phyloP scores from a whole-genome alignment of 2,797 vertebrate species.

The Takifugu rubripes region DNA sequence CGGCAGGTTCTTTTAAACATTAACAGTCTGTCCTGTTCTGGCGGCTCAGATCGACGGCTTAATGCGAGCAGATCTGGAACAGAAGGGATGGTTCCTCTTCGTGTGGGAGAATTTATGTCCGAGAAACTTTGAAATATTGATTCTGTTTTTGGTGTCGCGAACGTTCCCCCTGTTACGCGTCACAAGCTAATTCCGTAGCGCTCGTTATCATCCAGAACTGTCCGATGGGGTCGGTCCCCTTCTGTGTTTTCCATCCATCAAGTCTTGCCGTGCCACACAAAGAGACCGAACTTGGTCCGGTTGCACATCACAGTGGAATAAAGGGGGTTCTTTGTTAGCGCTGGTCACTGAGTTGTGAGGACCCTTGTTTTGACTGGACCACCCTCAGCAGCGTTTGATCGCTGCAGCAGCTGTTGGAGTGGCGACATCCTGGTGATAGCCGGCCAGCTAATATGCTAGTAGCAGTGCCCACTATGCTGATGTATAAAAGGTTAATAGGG shows the following conservation, averaged over 20 bases:
- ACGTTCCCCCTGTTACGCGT: not conserved
- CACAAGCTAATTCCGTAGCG: not conserved
- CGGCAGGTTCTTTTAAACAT: not conserved
- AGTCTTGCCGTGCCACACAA: slow-evolving; percentile 25
- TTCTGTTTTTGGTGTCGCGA: slow-evolving; percentile 22
- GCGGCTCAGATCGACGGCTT: slow-evolving; percentile 17
- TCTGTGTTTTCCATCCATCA: not conserved
- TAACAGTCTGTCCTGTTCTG: slow-evolving; percentile 22
- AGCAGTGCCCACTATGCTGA: no score
- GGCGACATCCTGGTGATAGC: no score
- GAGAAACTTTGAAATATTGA: slow-evolving; percentile 51
- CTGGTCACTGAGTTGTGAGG: slow-evolving; percentile 26
- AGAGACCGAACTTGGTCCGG: slow-evolving; percentile 42
- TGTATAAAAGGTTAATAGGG: no score
- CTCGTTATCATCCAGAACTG: slow-evolving; percentile 20
- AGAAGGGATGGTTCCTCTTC: slow-evolving; percentile 26
- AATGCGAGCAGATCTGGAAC: slow-evolving; percentile 35
- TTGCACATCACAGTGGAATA: slow-evolving; percentile 55
- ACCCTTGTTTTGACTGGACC: slow-evolving; percentile 41
- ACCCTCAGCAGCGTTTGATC: slow-evolving; percentile 50
- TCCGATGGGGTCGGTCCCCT: not conserved
- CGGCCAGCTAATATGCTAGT: no score
- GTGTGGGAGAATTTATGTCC: slow-evolving; percentile 49
- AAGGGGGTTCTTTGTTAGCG: slow-evolving; percentile 67
- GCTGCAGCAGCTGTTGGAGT: no score